Evolutionary conservation across 1,140 invertebrate genomes (phyloP).

Genomic region (Ceratina japonica): DNA sequence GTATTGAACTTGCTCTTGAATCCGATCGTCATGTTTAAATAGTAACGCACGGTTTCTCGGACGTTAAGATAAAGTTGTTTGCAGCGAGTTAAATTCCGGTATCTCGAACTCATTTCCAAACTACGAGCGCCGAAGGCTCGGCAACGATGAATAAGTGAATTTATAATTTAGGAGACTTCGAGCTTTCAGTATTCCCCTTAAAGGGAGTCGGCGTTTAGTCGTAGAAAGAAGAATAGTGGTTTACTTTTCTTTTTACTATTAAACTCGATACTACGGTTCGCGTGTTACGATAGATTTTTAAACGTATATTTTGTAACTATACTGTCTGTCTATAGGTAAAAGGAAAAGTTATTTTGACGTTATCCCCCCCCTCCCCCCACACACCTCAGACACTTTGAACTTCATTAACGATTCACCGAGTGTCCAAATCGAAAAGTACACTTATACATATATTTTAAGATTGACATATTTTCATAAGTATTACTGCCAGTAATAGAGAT

Average conservation of each 20-base stretch:
- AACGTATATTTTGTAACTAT: slow-evolving; percentile 19
- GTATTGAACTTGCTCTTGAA: slow-evolving; percentile 88
- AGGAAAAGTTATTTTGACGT: slow-evolving; percentile 45
- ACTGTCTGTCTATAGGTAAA: slow-evolving; percentile 26
- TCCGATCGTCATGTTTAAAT: slow-evolving; percentile 88
- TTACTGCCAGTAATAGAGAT: slow-evolving; percentile 60
- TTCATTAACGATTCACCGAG: slow-evolving; percentile 13
- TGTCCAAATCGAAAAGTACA: slow-evolving; percentile 24
- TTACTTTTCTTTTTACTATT: slow-evolving; percentile 7
- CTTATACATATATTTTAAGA: slow-evolving; percentile 59
- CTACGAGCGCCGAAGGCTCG: not conserved
- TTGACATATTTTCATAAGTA: slow-evolving; percentile 61
- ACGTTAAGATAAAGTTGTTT: slow-evolving; percentile 10
- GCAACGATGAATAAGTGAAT: not conserved
- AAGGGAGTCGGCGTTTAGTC: not conserved
- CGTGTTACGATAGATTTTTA: not conserved
- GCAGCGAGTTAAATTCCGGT: not conserved
- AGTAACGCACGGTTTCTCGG: slow-evolving; percentile 37
- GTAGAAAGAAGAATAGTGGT: not conserved
- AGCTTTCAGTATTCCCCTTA: not conserved
- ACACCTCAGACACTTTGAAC: slow-evolving; percentile 51
- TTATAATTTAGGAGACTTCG: slow-evolving; percentile 6
- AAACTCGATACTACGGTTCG: slow-evolving; percentile 5
- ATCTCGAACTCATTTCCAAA: not conserved
- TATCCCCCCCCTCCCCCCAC: slow-evolving; percentile 32